Conservation (phyloP, 92 coral and sea anemone genomes). For the Umimayanthus chanpuru region DNA sequence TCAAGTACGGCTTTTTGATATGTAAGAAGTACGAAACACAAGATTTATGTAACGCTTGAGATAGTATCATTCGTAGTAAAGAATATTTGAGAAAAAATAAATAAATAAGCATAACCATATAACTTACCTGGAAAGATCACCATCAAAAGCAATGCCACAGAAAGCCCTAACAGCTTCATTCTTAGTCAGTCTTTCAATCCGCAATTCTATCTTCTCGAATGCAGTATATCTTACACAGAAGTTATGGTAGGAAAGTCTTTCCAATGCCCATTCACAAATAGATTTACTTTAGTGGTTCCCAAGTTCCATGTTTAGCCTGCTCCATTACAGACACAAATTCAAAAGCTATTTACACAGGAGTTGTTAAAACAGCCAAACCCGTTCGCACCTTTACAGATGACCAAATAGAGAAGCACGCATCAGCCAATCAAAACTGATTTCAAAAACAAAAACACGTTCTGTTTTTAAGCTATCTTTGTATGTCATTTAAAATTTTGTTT, state of each 20-base stretch:
- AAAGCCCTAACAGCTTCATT: background rate
- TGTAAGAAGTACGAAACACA: background rate
- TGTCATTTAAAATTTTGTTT: background rate
- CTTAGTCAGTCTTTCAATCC: background rate
- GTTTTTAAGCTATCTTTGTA: background rate
- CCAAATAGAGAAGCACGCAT: background rate
- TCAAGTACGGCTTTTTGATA: too few relatives aligned
- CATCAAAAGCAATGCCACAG: background rate
- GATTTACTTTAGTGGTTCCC: background rate
- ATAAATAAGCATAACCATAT: background rate
- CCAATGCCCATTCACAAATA: background rate
- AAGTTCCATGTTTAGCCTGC: background rate
- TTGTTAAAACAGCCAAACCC: background rate
- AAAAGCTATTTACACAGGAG: constrained; percentile 3
- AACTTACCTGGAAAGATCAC: background rate
- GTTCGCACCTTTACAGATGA: constrained; percentile 26
- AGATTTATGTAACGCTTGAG: background rate
- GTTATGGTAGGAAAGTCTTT: background rate
- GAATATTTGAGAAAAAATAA: background rate
- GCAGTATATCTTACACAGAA: background rate
- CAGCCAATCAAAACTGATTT: constrained; percentile 4
- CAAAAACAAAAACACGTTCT: background rate
- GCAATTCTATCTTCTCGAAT: background rate
- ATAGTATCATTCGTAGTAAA: background rate
- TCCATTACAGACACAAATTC: background rate